Base-by-base conservation (phyloP, 2,797 vertebrate species). In the Geotrypetes seraphini region DNA sequence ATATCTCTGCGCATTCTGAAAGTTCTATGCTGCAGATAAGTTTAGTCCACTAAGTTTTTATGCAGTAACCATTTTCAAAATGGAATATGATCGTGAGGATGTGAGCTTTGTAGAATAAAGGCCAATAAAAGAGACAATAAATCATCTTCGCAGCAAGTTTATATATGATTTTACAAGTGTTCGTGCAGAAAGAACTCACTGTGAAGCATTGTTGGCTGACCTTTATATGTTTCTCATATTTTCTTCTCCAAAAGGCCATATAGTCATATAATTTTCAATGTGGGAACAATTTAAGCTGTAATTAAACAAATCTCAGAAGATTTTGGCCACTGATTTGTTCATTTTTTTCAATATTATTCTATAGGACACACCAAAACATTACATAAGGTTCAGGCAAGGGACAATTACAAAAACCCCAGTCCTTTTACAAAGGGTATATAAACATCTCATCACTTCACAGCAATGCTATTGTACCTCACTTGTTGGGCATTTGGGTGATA, bases 201-300 rank as follows among this genome's bases (percentile, higher is more conserved):
- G 15, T 10, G 22, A 28, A 15, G 13, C 23, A 28, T 31, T 31
- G 21, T 31, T 44, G 28, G 19, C 28, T 37, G 28, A 37, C 28
- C 23, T 44, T 24, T 26, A 13, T 23, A n/a, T 25, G 18, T 19
- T 31, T 36, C 23, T 8, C 5, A 31, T 22, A 22, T 20, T 28
- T 15, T 16, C 16, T 38, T 33, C 79, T 77, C 78, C 78, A 69
- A 79, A 83, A 85, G 81, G 76, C 82, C 85, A 76, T 75, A 73
- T 75, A 79, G 59, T 64, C 66, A 70, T 84, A 76, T 80, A 81
- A 86, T 83, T 86, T 83, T 66, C 83, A 90, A 89, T 88, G 74
- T 89, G 87, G 86, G 83, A 90, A 79, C 86, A 85, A 88, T 90
- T 89, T 87, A 69, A 66, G 59, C 61, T 73, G 78, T 81, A 88